These are phyloP conservation scores for Asobara japonica DNA, from an alignment of 1,140 invertebrate species.

Conservation along the genomic window DNA sequence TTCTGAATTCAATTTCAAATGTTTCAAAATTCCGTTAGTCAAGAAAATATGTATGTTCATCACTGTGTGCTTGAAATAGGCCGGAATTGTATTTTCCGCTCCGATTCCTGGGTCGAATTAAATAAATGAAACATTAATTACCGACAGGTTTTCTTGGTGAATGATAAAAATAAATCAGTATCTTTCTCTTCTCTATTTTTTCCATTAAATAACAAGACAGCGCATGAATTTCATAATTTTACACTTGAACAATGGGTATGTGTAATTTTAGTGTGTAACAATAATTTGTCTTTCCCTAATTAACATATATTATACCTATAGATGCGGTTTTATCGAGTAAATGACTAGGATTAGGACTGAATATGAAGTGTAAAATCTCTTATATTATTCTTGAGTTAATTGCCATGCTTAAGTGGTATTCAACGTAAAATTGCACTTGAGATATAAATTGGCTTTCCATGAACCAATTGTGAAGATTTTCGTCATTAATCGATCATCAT, in stretches of 20 bases:
- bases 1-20: no score
- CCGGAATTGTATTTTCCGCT: constrained; percentile 21
- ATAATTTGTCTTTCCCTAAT: constrained; percentile 7
- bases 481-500: background rate
- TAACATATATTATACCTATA: background rate
- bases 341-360: constrained; percentile 28
- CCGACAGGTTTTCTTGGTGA: background rate
- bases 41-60: no score
- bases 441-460: background rate
- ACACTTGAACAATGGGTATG: constrained; percentile 4
- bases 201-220: constrained; percentile 17
- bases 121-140: no score
- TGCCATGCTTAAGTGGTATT: background rate
- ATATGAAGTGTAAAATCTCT: constrained; percentile 8
- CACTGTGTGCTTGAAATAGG: no score
- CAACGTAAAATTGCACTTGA: constrained; percentile 18
- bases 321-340: background rate
- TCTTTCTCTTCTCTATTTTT: constrained; percentile 4
- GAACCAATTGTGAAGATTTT: background rate
- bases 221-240: background rate
- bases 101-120: no score
- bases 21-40: no score
- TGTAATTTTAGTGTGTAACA: constrained; percentile 17
- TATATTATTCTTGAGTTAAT: background rate
- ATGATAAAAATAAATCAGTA: background rate